These are phyloP conservation scores for Orbicella faveolata DNA, from an alignment of 64 coral and sea anemone species.

Conservation along the genomic window DNA sequence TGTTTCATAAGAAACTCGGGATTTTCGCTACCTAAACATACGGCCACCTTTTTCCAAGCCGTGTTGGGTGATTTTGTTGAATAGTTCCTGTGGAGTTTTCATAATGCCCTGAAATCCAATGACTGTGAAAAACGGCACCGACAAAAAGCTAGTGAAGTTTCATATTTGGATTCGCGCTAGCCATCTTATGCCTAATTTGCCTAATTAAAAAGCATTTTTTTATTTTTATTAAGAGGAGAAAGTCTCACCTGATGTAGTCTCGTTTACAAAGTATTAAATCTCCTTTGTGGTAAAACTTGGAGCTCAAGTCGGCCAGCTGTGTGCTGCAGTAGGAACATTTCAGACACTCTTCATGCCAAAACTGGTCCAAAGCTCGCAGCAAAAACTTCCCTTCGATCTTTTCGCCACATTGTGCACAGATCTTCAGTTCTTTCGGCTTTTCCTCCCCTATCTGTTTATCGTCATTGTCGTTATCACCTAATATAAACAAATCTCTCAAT, in stretches of 20 bases:
- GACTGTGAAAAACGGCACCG: too few relatives aligned
- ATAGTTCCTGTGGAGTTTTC: too few relatives aligned
- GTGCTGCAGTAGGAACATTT: conserved; percentile 77
- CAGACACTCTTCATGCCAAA: conserved; percentile 90
- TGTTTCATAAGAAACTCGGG: too few relatives aligned
- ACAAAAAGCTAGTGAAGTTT: too few relatives aligned
- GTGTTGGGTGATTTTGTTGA: too few relatives aligned
- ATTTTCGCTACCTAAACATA: too few relatives aligned
- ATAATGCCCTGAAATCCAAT: too few relatives aligned
- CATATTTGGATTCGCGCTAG: too few relatives aligned
- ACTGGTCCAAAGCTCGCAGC: conserved; percentile 77
- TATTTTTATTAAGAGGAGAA: not conserved
- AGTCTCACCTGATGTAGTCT: conserved; percentile 85
- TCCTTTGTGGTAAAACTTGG: conserved; percentile 75
- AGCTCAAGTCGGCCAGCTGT: conserved; percentile 59
- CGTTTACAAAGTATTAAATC: conserved; percentile 68
- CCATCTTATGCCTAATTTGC: too few relatives aligned
- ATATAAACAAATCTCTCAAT: not conserved
- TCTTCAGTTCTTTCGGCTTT: conserved; percentile 7
- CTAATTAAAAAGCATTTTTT: not conserved
- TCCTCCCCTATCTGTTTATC: not conserved
- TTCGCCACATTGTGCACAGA: conserved; percentile 76
- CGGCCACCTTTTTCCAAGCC: too few relatives aligned
- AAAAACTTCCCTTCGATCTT: conserved; percentile 64
- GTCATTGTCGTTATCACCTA: conserved; percentile 9